A percentile compares a stretch with the other conserved stretches of the same genome.
These are phyloP conservation scores for Cordilura impudica DNA, from an alignment of 2,888 invertebrate genomes.

Conservation along the genomic window DNA sequence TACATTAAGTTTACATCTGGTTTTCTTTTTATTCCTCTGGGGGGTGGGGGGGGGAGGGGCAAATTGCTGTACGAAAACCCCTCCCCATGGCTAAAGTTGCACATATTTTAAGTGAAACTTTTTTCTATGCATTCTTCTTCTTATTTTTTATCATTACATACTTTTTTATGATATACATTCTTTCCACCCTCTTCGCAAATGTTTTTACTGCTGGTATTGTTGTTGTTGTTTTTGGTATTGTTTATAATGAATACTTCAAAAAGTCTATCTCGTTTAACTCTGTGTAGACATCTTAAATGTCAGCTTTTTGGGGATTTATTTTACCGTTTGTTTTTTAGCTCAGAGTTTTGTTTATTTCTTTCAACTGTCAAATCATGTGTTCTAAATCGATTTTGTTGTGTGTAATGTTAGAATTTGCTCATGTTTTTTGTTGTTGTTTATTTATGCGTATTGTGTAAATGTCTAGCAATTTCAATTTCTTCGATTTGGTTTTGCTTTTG, in stretches of 20 bases:
- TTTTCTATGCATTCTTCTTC: background rate
- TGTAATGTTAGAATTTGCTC: conserved; percentile 14
- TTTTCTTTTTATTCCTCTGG: background rate
- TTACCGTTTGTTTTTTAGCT: background rate
- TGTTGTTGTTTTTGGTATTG: background rate
- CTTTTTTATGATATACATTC: background rate
- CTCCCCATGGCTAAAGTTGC: too few relatives aligned
- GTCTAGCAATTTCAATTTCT: background rate
- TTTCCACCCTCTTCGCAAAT: background rate
- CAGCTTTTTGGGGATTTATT: conserved; percentile 37
- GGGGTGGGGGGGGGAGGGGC: too few relatives aligned
- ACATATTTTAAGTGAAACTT: background rate
- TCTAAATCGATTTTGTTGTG: conserved; percentile 56
- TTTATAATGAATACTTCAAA: background rate
- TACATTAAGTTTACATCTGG: background rate
- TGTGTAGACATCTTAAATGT: conserved; percentile 45
- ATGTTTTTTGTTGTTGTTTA: conserved; percentile 15
- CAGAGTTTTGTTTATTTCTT: conserved; percentile 26
- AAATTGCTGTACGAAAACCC: too few relatives aligned
- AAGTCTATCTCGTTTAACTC: conserved; percentile 41
- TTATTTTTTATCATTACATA: background rate
- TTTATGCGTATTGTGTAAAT: background rate
- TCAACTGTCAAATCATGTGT: conserved; percentile 59
- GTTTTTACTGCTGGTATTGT: background rate
- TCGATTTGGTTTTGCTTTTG: background rate